Evolutionary conservation across 2,888 invertebrate species (phyloP).

Genomic region (Standfussiana lucernea): DNA sequence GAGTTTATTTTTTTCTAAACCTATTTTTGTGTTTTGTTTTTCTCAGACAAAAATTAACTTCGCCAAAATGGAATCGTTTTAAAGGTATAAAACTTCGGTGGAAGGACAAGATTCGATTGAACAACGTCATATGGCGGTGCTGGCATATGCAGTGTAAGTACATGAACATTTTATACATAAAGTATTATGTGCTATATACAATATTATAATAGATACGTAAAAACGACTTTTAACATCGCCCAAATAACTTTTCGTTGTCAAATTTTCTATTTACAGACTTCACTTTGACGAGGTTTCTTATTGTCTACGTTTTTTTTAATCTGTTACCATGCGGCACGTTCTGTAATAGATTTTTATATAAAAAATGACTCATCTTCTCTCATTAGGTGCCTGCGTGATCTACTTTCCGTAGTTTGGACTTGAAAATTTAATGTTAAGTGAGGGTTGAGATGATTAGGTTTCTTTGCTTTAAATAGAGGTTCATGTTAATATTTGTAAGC

Average conservation of each 20-base stretch:
- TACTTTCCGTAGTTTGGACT: slow-evolving; percentile 21
- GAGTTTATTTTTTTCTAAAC: slow-evolving; percentile 70
- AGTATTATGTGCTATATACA: background rate
- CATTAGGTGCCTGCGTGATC: slow-evolving; percentile 31
- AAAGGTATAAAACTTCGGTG: slow-evolving; percentile 98
- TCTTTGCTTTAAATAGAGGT: background rate
- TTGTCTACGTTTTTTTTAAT: slow-evolving; percentile 26
- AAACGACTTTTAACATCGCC: background rate
- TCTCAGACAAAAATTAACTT: slow-evolving; percentile 99
- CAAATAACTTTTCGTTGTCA: background rate
- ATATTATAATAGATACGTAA: background rate
- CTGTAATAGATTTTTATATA: background rate
- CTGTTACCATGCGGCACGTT: slow-evolving; percentile 14
- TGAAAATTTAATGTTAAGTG: slow-evolving; percentile 18
- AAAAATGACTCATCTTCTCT: slow-evolving; percentile 27
- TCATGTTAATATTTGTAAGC: slow-evolving; percentile 4
- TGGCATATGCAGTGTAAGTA: slow-evolving; percentile 99
- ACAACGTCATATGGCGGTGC: slow-evolving; percentile 99
- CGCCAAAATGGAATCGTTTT: slow-evolving; percentile 99
- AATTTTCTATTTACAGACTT: slow-evolving; percentile 26
- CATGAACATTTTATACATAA: slow-evolving; percentile 62
- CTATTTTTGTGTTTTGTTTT: slow-evolving; percentile 74
- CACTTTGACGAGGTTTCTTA: slow-evolving; percentile 10
- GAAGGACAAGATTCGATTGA: slow-evolving; percentile 99
- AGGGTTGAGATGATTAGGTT: background rate